A percentile compares a stretch with the other conserved stretches of the same genome.
phyloP scores from a whole-genome alignment of 2,113 vertebrate species.

The Plotosus lineatus region DNA sequence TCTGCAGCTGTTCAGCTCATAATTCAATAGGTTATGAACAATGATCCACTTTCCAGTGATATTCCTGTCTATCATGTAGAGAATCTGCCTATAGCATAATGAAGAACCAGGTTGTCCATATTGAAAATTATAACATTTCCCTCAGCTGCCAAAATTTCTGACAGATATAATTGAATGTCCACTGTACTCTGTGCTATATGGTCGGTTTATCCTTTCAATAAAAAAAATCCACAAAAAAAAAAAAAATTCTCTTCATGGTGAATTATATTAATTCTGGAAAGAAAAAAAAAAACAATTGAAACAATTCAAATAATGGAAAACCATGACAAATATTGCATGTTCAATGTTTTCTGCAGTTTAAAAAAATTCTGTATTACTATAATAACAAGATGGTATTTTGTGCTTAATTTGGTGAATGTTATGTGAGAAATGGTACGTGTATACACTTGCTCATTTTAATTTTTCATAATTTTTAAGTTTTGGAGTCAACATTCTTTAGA shows the following conservation, averaged over 20 bases:
- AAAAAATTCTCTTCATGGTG: conserved; percentile 32
- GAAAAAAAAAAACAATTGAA: too few relatives aligned
- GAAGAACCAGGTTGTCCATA: background rate
- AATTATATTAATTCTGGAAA: conserved; percentile 70
- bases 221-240: too few relatives aligned
- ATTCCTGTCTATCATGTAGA: background rate
- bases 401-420: background rate
- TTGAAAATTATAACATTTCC: conserved; percentile 7
- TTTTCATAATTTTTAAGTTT: conserved; percentile 3
- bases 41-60: background rate
- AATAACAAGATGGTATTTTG: background rate
- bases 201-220: conserved; percentile 9
- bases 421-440: background rate
- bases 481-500: too few relatives aligned
- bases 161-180: background rate
- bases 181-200: background rate
- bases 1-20: conserved; percentile 1
- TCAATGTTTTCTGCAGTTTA: conserved; percentile 30
- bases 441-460: conserved; percentile 6
- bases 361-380: background rate
- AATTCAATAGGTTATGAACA: background rate
- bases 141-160: background rate
- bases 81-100: conserved; percentile 6
- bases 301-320: conserved; percentile 49
- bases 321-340: conserved; percentile 43